Evolutionary conservation across 2,888 invertebrate species (phyloP), one percentile per base, ranked within the genome.

Genomic region (Chironomus riparius): DNA sequence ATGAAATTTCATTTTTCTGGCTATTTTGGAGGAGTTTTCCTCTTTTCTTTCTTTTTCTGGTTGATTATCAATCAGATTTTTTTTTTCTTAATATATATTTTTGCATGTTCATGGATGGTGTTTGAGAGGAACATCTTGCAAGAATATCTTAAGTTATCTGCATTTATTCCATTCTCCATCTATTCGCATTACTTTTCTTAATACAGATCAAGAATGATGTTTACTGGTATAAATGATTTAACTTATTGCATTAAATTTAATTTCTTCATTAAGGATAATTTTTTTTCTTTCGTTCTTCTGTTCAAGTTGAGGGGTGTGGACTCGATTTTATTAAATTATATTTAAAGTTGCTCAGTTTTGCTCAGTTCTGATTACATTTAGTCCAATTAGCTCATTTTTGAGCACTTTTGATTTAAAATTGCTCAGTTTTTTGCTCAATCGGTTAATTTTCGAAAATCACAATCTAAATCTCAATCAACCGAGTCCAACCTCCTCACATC

Each of bases 241-340:
- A 74, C 68, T 74, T 74, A 74, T 68, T 74, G 74, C 74, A 74
- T 65, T 74, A 48, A 74, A 68, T 48, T 74, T 74, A 74, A 74
- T 74, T 74, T 74, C 74, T 74, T 74, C 50, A 74, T 74, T 74
- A 74, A 74, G 74, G 62, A 38, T 10, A 38, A 28, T 15, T 38
- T 38, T 69, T 18, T 18, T 15, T 15, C n/a, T 21, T 21, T 65
- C 22, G 22, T 13, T 15, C 56, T 56, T 56, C 56, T 15, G 15
- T 56, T 56, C 18, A 24, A 7, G 2, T 38, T 7, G 38, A 38
- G 38, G 38, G 38, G 38, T 38, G 38, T 10, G 10, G 38, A 38
- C 38, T 38, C 38, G 38, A 38, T 24, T n/a, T n/a, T n/a, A n/a
- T n/a, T n/a, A n/a, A n/a, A n/a, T n/a, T n/a, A n/a, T n/a, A n/a